Evolutionary conservation across 2,113 vertebrate genomes (phyloP).

Genomic region (Grantiella picta): DNA sequence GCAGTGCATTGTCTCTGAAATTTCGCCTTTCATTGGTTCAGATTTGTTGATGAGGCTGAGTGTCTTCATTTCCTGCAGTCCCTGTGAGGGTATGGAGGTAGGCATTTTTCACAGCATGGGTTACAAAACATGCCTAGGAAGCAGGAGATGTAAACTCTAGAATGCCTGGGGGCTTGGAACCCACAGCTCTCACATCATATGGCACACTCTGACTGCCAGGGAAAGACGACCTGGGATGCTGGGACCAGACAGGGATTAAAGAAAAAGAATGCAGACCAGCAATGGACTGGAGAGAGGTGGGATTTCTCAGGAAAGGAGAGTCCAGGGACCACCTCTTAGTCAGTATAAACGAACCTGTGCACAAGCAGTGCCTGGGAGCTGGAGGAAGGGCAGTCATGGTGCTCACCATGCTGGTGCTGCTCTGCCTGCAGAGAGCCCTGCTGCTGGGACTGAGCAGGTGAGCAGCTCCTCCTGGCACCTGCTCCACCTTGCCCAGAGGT

Average conservation of each 20-base stretch:
- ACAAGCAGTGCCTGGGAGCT: neutral
- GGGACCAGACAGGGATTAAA: neutral
- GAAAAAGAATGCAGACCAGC: neutral
- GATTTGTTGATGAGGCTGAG: neutral
- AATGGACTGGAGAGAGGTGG: neutral
- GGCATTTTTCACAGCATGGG: neutral
- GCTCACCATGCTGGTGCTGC: neutral
- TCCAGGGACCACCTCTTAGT: neutral
- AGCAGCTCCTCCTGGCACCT: neutral
- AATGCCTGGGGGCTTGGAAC: neutral
- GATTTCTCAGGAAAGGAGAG: neutral
- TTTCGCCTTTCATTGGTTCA: neutral
- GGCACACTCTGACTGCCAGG: neutral
- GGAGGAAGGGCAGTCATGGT: fast-evolving
- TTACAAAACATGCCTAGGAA: neutral
- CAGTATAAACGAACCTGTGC: fast-evolving
- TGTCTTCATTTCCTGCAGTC: neutral
- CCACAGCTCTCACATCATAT: neutral
- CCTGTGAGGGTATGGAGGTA: neutral
- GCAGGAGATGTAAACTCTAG: neutral
- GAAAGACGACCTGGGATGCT: fast-evolving
- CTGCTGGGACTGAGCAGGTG: neutral
- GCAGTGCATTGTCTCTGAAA: neutral
- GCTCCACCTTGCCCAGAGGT: neutral
- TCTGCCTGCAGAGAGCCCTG: neutral